Evolutionary conservation across 2,888 invertebrate genomes (phyloP), one percentile per base, ranked within the genome.

Genomic region (Lottia scabra): DNA sequence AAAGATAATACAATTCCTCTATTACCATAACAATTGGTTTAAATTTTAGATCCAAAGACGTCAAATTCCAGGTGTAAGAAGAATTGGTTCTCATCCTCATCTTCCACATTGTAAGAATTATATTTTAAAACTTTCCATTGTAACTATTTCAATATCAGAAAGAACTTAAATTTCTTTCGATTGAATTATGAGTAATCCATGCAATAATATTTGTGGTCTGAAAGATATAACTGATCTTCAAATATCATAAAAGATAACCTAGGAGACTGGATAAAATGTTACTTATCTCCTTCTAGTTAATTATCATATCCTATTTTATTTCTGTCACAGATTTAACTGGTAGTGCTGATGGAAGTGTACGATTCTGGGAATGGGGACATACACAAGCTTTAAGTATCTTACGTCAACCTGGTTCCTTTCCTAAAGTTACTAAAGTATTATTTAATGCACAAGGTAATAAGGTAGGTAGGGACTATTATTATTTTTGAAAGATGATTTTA

Each of bases 321-420:
- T 65, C 44, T 13, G 63, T 19, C 67, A 2, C 76, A 89, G 99
- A 98, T 90, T 96, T 97, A 64, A 96, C 98, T 67, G 99, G 99
- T 30, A 91, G 91, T 70, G 87, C 91, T 62, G 92, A 92, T 82
- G 92, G 92, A 30, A 91, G 84, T 77, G 90, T 90, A 10, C 89
- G 98, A 95, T 95, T 99, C 85, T 99, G 98, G 95, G 99, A 99
- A 91, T 99, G 99, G 98, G 97, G 96, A 10, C 98, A 98, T 90
- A 75, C 76, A 10, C 85, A 87, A 69, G 82, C 84, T 19, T 80
- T 89, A 26, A 81, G 87, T 19, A 82, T 84, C 19, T 83, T 88
- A 8, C 77, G 88, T 71, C 84, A 85, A 48, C 84, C 87, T 15
- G 88, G 89, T 16, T 80, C 84, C 44, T 87, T 87, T 75, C 87